These are phyloP conservation scores for Clitarchus hookeri DNA, from an alignment of 2,888 invertebrate genomes.

Conservation along the genomic window DNA sequence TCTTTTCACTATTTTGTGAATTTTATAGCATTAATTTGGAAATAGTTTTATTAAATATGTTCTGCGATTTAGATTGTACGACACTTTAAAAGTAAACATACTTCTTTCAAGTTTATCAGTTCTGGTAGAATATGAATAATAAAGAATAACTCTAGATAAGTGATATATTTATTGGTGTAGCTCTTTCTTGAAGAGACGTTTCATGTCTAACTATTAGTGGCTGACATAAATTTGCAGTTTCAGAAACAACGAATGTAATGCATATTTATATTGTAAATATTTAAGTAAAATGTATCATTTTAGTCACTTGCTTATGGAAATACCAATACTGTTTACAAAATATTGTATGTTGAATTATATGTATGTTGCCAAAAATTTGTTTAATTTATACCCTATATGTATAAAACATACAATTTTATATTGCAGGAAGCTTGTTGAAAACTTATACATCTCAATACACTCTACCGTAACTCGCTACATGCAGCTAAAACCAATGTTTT, in stretches of 20 bases:
- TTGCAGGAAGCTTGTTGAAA: too few species aligned
- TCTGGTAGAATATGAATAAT: too few species aligned
- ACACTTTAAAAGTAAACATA: too few species aligned
- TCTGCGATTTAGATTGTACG: too few species aligned
- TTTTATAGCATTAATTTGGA: too few species aligned
- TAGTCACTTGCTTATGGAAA: neutral
- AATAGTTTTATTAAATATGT: too few species aligned
- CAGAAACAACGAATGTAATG: neutral
- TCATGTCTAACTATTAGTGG: neutral
- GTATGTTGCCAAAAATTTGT: neutral
- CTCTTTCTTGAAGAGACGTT: neutral
- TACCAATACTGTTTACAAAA: slow-evolving; percentile 6
- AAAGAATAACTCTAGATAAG: neutral
- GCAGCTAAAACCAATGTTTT: too few species aligned
- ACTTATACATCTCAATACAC: too few species aligned
- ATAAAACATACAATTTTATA: too few species aligned
- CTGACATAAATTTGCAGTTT: neutral
- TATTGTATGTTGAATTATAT: neutral
- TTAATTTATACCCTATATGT: neutral
- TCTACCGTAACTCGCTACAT: too few species aligned
- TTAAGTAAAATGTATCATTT: neutral
- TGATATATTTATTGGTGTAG: neutral
- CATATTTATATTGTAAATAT: slow-evolving; percentile 7
- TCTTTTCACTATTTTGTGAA: too few species aligned
- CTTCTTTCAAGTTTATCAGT: too few species aligned